Conservation (phyloP, 2,797 vertebrate genomes). For the Hozukius guyotensis region DNA sequence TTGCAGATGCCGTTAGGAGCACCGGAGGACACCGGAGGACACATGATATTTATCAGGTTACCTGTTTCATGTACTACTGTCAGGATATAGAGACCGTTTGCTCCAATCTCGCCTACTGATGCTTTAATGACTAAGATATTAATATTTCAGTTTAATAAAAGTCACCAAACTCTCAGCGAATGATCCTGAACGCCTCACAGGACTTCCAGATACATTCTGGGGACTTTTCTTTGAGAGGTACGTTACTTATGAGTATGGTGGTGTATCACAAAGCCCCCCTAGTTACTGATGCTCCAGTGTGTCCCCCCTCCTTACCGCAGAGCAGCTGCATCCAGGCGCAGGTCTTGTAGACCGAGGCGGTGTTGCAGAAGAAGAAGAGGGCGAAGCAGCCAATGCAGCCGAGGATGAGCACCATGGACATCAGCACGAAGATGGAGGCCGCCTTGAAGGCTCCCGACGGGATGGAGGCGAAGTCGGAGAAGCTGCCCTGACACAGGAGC, state of each 20-base stretch:
- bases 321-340: conserved; percentile 96
- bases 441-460: conserved; percentile 91
- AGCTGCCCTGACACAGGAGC: conserved; percentile 88
- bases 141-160: background rate
- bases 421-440: conserved; percentile 91
- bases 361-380: conserved; percentile 95
- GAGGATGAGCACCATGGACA: conserved; percentile 92
- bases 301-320: conserved; percentile 84
- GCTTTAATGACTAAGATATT: background rate
- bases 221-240: background rate
- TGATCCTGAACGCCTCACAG: background rate
- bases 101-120: too few relatives aligned
- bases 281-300: background rate
- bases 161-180: background rate
- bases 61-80: too few relatives aligned
- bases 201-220: background rate
- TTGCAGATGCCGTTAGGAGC: too few relatives aligned
- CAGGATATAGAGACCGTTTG: too few relatives aligned
- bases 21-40: too few relatives aligned
- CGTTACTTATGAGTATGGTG: too few relatives aligned
- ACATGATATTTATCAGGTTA: too few relatives aligned
- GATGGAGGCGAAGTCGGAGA: conserved; percentile 91
- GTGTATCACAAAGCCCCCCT: too few relatives aligned
- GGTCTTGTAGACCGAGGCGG: conserved; percentile 93
- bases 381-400: conserved; percentile 92